Percentiles rank a stretch among this genome's conserved stretches.
phyloP scores from a whole-genome alignment of 2,888 invertebrate species.

The Rhyacophila evoluta region DNA sequence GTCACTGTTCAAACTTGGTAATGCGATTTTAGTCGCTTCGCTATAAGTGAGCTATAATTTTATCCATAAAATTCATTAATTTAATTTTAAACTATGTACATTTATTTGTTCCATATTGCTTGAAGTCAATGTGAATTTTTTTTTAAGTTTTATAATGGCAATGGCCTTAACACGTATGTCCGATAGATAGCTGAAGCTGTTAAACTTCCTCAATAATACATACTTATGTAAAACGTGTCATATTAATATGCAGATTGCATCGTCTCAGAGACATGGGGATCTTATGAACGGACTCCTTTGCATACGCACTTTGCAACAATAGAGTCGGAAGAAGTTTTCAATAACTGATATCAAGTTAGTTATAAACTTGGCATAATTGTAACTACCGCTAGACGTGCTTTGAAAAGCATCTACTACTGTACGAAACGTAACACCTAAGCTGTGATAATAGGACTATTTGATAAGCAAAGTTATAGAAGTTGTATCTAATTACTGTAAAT shows the following conservation, averaged over 20 bases:
- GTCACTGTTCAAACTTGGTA: constrained; percentile 5
- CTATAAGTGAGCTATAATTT: background rate
- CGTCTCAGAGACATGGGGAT: background rate
- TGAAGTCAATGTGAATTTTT: no score
- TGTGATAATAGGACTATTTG: background rate
- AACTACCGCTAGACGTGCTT: background rate
- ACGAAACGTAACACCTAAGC: background rate
- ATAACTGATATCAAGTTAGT: constrained; percentile 33
- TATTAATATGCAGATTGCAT: constrained; percentile 5
- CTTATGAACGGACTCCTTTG: background rate
- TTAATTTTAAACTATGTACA: no score
- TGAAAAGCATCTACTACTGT: background rate
- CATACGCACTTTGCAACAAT: background rate
- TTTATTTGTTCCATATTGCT: no score
- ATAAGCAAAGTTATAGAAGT: background rate
- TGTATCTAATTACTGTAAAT: no score
- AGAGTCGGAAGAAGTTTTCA: constrained; percentile 2
- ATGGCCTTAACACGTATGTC: no score
- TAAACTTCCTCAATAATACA: no score
- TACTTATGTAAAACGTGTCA: background rate
- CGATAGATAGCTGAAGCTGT: no score
- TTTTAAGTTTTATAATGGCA: no score
- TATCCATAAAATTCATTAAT: background rate
- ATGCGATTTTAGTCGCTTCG: background rate
- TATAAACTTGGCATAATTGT: constrained; percentile 8